Evolutionary conservation across 2,888 invertebrate genomes (phyloP).

Genomic region (Bellardia bayeri): DNA sequence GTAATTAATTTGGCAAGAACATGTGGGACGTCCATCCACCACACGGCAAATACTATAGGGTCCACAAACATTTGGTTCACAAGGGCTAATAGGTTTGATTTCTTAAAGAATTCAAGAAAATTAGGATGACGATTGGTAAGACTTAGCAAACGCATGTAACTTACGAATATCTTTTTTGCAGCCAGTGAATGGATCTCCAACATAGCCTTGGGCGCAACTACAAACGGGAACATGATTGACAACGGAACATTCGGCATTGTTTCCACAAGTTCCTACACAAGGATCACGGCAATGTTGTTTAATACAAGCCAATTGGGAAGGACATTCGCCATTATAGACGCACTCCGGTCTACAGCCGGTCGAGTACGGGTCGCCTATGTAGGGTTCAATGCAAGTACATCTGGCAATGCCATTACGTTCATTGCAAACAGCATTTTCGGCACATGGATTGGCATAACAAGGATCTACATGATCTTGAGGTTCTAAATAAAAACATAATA

Average conservation of each 20-base stretch:
- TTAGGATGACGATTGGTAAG: not conserved
- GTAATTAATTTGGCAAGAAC: slow-evolving; percentile 90
- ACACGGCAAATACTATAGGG: slow-evolving; percentile 91
- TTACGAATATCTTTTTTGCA: slow-evolving; percentile 88
- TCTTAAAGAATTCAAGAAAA: slow-evolving; percentile 58
- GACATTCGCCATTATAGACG: slow-evolving; percentile 91
- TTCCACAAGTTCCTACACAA: slow-evolving; percentile 92
- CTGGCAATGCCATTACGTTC: slow-evolving; percentile 88
- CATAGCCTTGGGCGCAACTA: slow-evolving; percentile 90
- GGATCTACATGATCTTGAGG: slow-evolving; percentile 84
- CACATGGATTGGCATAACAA: slow-evolving; percentile 93
- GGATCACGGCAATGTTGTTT: slow-evolving; percentile 94
- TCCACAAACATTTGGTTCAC: slow-evolving; percentile 91
- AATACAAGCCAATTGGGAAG: slow-evolving; percentile 90
- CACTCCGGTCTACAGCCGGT: slow-evolving; percentile 95
- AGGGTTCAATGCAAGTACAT: slow-evolving; percentile 94
- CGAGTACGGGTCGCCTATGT: slow-evolving; percentile 93
- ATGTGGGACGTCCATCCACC: slow-evolving; percentile 89
- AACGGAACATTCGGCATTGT: slow-evolving; percentile 92
- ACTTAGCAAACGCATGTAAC: slow-evolving; percentile 77
- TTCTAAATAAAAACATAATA: slow-evolving; percentile 73
- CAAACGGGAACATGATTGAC: slow-evolving; percentile 93
- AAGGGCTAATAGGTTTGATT: slow-evolving; percentile 85
- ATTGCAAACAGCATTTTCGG: slow-evolving; percentile 92
- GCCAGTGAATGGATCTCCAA: slow-evolving; percentile 93